Conservation (phyloP, 2,113 vertebrate species). For the Callionymus lyra region DNA sequence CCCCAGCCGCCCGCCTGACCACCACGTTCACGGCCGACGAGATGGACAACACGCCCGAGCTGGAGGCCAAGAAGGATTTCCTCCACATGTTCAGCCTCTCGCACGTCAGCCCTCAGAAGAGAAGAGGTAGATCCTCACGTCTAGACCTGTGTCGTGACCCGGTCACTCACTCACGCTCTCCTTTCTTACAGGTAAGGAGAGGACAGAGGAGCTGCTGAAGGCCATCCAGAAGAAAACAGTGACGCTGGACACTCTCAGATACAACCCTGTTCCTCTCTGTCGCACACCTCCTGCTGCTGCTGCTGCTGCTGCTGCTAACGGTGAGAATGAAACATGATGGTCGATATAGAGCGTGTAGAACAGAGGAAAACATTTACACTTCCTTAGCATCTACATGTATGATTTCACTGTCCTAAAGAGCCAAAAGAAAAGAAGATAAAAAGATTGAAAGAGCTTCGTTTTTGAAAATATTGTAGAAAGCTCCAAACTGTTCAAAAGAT, state of each 20-base stretch:
- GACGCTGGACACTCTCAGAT: constrained; percentile 73
- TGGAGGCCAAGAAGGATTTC: constrained; percentile 92
- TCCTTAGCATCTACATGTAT: too few species aligned
- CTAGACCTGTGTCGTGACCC: too few species aligned
- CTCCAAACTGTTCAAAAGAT: too few species aligned
- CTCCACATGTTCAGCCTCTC: constrained; percentile 88
- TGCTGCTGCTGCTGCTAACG: constrained; percentile 48
- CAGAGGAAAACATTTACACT: too few species aligned
- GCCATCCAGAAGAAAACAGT: constrained; percentile 85
- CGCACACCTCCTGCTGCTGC: constrained; percentile 71
- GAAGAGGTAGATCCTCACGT: too few species aligned
- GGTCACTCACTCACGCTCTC: constrained; percentile 20
- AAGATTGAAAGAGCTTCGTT: too few species aligned
- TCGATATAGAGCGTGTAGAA: too few species aligned
- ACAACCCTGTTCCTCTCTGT: constrained; percentile 64
- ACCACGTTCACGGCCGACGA: constrained; percentile 88
- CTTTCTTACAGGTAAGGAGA: constrained; percentile 80
- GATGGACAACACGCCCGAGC: constrained; percentile 86
- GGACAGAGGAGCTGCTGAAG: constrained; percentile 82
- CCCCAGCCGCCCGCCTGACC: constrained; percentile 67
- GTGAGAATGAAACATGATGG: too few species aligned
- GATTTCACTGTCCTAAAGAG: too few species aligned
- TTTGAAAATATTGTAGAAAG: too few species aligned
- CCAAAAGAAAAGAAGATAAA: too few species aligned
- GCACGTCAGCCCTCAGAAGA: constrained; percentile 83